A percentile compares a stretch with the other conserved stretches of the same genome.
Conservation (phyloP, 2,797 vertebrate genomes). For the Florisuga fusca region DNA sequence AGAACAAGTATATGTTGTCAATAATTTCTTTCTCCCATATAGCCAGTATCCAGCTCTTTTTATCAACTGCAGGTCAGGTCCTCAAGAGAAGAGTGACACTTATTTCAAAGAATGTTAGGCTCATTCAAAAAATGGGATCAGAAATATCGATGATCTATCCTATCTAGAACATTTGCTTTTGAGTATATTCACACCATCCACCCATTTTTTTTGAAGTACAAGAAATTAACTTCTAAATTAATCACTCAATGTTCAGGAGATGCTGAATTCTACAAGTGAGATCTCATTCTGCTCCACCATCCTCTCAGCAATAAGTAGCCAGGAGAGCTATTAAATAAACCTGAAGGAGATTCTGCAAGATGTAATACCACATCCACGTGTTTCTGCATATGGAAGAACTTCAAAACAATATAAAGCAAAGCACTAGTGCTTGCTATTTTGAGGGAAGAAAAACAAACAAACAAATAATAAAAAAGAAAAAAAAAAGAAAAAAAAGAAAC, state of each 20-base stretch:
- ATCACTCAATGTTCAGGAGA: not conserved
- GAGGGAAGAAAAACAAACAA: not conserved
- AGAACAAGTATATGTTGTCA: not conserved
- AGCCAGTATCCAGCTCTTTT: not conserved
- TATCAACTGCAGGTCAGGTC: not conserved
- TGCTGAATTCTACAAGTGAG: not conserved
- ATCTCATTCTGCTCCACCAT: not conserved
- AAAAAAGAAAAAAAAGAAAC: too few relatives aligned
- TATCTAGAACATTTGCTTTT: not conserved
- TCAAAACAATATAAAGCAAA: not conserved
- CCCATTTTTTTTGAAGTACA: not conserved
- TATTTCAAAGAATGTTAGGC: not conserved
- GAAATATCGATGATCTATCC: not conserved
- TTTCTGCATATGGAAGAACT: not conserved
- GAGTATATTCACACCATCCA: not conserved
- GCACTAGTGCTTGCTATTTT: not conserved
- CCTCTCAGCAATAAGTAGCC: not conserved
- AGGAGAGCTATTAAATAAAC: not conserved
- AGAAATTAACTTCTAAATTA: not conserved
- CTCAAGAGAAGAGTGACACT: not conserved
- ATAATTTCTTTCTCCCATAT: not conserved
- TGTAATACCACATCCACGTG: not conserved
- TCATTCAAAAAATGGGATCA: not conserved
- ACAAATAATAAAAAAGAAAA: too few relatives aligned
- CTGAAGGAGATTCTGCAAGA: not conserved